Conservation (phyloP, 2,888 invertebrate genomes). For the Harpagoxenus sublaevis region DNA sequence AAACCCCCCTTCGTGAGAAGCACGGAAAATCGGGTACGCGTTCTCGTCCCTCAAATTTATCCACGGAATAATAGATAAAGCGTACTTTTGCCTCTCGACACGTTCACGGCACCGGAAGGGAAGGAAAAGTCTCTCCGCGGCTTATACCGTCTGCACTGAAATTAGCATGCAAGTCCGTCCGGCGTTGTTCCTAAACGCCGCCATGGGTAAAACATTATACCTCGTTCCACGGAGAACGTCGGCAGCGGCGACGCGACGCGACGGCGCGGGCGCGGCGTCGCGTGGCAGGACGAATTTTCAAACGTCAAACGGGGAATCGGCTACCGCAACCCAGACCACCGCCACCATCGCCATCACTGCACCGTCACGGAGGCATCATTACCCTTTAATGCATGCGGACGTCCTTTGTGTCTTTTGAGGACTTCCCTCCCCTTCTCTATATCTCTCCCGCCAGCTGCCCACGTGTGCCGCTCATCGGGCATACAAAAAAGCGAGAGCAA, state of each 20-base stretch:
- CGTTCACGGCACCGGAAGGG: slow-evolving; percentile 44
- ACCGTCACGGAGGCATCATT: slow-evolving; percentile 77
- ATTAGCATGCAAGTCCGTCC: slow-evolving; percentile 72
- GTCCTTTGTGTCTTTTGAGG: slow-evolving; percentile 82
- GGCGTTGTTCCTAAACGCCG: slow-evolving; percentile 60
- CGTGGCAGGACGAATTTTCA: slow-evolving; percentile 74
- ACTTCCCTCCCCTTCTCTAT: slow-evolving; percentile 34
- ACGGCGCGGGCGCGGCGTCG: slow-evolving; percentile 57
- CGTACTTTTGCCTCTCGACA: slow-evolving; percentile 48
- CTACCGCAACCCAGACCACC: slow-evolving; percentile 60
- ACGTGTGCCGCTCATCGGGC: slow-evolving; percentile 63
- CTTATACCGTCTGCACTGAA: slow-evolving; percentile 55
- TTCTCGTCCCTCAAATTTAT: slow-evolving; percentile 66
- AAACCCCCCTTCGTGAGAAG: slow-evolving; percentile 35
- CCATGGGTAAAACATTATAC: slow-evolving; percentile 69
- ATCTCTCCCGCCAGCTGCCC: slow-evolving; percentile 43
- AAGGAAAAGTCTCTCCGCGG: slow-evolving; percentile 50
- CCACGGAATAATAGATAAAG: slow-evolving; percentile 61
- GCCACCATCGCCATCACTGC: slow-evolving; percentile 76
- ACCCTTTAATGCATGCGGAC: slow-evolving; percentile 83
- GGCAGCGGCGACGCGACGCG: background rate
- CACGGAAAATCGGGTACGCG: slow-evolving; percentile 19
- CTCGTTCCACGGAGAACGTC: slow-evolving; percentile 55
- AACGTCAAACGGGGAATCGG: slow-evolving; percentile 67
- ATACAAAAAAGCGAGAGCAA: slow-evolving; percentile 79